phyloP scores from a whole-genome alignment of 1,140 invertebrate species.

The Drepana arcuata region DNA sequence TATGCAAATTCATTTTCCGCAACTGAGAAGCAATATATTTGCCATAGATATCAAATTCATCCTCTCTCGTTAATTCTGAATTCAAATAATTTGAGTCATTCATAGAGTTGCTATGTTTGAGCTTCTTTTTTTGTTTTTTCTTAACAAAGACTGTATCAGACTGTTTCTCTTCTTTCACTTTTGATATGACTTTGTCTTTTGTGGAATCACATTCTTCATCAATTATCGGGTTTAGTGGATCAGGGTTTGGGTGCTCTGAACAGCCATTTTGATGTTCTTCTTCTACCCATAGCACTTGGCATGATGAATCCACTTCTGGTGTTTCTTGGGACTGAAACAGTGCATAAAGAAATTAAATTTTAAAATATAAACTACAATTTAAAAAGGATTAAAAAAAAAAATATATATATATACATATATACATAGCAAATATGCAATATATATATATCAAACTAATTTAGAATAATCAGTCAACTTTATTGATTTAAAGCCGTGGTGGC shows the following conservation, averaged over 20 bases:
- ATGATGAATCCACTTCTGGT: slow-evolving; percentile 37
- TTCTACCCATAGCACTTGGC: slow-evolving; percentile 45
- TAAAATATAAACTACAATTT: too few species aligned
- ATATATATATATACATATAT: too few species aligned
- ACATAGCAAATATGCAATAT: too few species aligned
- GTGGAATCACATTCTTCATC: slow-evolving; percentile 38
- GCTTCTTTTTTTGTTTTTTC: slow-evolving; percentile 48
- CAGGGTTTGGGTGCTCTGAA: slow-evolving; percentile 26
- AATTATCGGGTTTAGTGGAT: slow-evolving; percentile 33
- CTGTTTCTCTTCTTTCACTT: slow-evolving; percentile 23
- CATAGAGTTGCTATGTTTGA: slow-evolving; percentile 22
- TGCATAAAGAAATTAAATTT: too few species aligned
- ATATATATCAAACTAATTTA: too few species aligned
- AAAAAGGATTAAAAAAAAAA: too few species aligned
- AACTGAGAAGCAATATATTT: slow-evolving; percentile 49
- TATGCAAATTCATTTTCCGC: slow-evolving; percentile 41
- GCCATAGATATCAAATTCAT: slow-evolving; percentile 58
- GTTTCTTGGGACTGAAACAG: slow-evolving; percentile 35
- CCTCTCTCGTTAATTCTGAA: slow-evolving; percentile 24
- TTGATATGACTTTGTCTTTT: slow-evolving; percentile 17
- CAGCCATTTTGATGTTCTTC: slow-evolving; percentile 23
- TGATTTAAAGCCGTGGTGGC: too few species aligned
- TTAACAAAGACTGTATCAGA: slow-evolving; percentile 2
- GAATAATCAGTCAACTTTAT: too few species aligned
- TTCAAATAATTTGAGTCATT: too few species aligned